A percentile compares a stretch with the other conserved stretches of the same genome.
Conservation (phyloP, 2,113 vertebrate genomes). For the Eretmochelys imbricata region DNA sequence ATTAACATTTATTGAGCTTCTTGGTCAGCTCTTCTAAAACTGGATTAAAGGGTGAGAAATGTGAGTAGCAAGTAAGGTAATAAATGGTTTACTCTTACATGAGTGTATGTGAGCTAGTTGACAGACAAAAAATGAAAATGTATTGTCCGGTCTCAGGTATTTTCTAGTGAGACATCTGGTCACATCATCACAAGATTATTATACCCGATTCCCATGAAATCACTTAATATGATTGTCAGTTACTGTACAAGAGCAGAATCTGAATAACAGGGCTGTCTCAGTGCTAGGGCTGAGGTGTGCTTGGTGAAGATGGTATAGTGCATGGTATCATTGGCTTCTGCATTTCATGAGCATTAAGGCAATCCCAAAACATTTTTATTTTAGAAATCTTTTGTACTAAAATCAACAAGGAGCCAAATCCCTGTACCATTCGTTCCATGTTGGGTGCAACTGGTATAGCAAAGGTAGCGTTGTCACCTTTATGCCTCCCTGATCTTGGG, state of each 20-base stretch:
- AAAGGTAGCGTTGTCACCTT: not conserved
- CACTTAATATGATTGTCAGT: not conserved
- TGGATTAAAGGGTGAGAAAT: too few relatives aligned
- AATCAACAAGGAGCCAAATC: not conserved
- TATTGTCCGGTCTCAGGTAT: not conserved
- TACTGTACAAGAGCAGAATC: not conserved
- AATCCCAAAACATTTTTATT: not conserved
- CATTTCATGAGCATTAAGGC: not conserved
- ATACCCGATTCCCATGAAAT: fast-evolving
- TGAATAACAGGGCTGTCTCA: not conserved
- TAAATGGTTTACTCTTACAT: too few relatives aligned
- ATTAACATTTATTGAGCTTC: not conserved
- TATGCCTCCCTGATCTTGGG: not conserved
- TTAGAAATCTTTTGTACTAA: not conserved
- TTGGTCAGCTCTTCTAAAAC: too few relatives aligned
- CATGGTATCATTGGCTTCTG: not conserved
- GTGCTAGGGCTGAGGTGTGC: not conserved
- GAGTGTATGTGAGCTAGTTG: not conserved
- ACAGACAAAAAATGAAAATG: fast-evolving
- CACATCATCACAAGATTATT: not conserved
- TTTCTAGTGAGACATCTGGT: not conserved
- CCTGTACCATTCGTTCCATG: not conserved
- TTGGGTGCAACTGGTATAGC: not conserved
- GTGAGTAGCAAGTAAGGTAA: too few relatives aligned
- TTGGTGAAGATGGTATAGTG: not conserved